A percentile compares a stretch with the other conserved stretches of the same genome.
Evolutionary conservation across 2,888 invertebrate species (phyloP).

Genomic region (Stomorhina lunata): DNA sequence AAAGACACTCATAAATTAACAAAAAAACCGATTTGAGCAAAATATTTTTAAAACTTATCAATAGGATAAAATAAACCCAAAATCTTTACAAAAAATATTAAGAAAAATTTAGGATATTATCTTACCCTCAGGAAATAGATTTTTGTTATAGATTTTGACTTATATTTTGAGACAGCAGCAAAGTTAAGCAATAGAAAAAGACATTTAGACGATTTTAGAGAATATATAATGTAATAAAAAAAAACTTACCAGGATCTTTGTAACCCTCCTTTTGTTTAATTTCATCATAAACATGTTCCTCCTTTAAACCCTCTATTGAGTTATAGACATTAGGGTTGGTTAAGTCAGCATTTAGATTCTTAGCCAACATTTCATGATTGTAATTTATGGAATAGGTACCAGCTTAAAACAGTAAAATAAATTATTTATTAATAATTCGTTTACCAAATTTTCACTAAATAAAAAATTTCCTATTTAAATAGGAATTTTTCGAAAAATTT

Average conservation of each 20-base stretch:
- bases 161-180: neutral
- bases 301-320: constrained; percentile 86
- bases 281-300: constrained; percentile 94
- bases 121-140: constrained; percentile 79
- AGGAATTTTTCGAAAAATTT: too few relatives aligned
- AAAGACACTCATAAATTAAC: neutral
- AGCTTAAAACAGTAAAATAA: constrained; percentile 74
- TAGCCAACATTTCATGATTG: constrained; percentile 84
- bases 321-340: constrained; percentile 92
- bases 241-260: constrained; percentile 83
- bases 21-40: neutral
- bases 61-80: constrained; percentile 24
- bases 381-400: constrained; percentile 82
- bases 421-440: neutral
- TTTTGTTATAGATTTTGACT: constrained; percentile 78
- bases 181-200: constrained; percentile 4
- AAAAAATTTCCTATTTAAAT: too few relatives aligned
- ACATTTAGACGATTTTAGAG: neutral
- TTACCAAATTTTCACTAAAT: too few relatives aligned
- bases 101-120: constrained; percentile 52
- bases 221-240: neutral
- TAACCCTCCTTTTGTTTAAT: constrained; percentile 89
- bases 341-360: constrained; percentile 91
- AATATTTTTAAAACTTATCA: neutral
- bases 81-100: constrained; percentile 28